Conservation (phyloP, 2,797 vertebrate genomes). For the Takifugu ocellatus region DNA sequence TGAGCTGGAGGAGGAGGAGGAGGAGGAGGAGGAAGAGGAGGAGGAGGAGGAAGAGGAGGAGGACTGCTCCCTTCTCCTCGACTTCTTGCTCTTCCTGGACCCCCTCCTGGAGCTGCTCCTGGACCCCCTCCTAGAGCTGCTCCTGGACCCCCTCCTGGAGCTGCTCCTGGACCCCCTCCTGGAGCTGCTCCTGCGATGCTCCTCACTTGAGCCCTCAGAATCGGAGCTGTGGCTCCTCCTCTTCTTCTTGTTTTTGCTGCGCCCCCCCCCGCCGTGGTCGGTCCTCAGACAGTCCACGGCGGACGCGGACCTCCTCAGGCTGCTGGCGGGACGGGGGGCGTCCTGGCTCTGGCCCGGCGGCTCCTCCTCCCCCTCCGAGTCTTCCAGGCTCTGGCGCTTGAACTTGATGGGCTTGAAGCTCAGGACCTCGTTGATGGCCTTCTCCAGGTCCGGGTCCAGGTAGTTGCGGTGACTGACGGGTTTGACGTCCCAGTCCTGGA, state of each 20-base stretch:
- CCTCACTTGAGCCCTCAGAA: conserved; percentile 71
- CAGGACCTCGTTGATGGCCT: conserved; percentile 92
- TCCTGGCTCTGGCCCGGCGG: not conserved
- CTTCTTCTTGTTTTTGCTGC: conserved; percentile 68
- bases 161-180: conserved; percentile 80
- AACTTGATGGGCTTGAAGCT: conserved; percentile 87
- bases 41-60: conserved; percentile 23
- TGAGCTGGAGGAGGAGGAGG: conserved; percentile 78
- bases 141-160: conserved; percentile 64
- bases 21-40: conserved; percentile 44
- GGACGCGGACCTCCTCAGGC: conserved; percentile 82
- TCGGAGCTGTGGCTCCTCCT: conserved; percentile 72
- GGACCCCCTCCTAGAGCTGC: conserved; percentile 67
- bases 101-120: conserved; percentile 77
- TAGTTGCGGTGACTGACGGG: conserved; percentile 82
- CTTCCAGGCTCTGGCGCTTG: conserved; percentile 81
- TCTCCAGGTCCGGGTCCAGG: conserved; percentile 92
- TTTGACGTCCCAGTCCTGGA: conserved; percentile 60
- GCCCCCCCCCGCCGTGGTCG: conserved; percentile 49
- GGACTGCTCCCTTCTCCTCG: conserved; percentile 66
- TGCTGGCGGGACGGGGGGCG: conserved; percentile 43
- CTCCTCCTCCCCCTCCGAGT: conserved; percentile 76
- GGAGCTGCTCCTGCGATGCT: conserved; percentile 63
- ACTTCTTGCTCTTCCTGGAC: conserved; percentile 66
- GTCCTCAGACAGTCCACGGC: conserved; percentile 79